These are phyloP conservation scores for Ceyx cyanopectus DNA, from an alignment of 2,113 vertebrate species.

Conservation along the genomic window DNA sequence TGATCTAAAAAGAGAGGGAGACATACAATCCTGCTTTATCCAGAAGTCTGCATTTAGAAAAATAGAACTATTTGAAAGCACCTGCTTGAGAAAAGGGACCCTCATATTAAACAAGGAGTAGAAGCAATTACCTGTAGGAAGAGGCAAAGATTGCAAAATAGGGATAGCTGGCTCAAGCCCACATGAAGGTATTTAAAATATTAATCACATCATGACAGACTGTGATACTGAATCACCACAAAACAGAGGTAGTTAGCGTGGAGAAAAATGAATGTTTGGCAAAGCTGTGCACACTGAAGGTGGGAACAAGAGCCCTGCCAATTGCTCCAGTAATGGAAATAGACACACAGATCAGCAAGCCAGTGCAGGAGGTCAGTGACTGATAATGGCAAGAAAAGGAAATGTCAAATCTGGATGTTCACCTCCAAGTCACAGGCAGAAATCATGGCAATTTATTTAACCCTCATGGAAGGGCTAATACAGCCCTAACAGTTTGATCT, in stretches of 20 bases:
- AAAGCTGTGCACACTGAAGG: not conserved
- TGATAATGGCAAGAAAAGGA: not conserved
- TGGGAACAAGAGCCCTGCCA: not conserved
- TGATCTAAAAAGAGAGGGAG: not conserved
- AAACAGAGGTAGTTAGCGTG: not conserved
- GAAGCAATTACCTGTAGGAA: constrained; percentile 21
- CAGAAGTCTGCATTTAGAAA: not conserved
- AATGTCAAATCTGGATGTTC: not conserved
- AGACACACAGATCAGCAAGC: not conserved
- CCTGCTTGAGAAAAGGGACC: not conserved
- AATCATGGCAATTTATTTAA: too few relatives aligned
- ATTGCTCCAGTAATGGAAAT: not conserved
- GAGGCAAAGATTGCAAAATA: not conserved
- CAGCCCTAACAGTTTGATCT: too few relatives aligned
- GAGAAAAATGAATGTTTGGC: not conserved
- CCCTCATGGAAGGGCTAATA: too few relatives aligned
- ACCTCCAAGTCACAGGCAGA: not conserved
- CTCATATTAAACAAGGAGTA: not conserved
- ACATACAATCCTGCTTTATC: not conserved
- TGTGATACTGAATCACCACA: constrained; percentile 23
- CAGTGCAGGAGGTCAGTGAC: not conserved
- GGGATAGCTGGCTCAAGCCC: not conserved
- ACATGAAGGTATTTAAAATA: constrained; percentile 23
- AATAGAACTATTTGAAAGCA: not conserved
- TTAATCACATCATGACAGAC: constrained; percentile 26